These are phyloP conservation scores for Hedychridium roseum DNA, from an alignment of 2,888 invertebrate species.

Conservation along the genomic window DNA sequence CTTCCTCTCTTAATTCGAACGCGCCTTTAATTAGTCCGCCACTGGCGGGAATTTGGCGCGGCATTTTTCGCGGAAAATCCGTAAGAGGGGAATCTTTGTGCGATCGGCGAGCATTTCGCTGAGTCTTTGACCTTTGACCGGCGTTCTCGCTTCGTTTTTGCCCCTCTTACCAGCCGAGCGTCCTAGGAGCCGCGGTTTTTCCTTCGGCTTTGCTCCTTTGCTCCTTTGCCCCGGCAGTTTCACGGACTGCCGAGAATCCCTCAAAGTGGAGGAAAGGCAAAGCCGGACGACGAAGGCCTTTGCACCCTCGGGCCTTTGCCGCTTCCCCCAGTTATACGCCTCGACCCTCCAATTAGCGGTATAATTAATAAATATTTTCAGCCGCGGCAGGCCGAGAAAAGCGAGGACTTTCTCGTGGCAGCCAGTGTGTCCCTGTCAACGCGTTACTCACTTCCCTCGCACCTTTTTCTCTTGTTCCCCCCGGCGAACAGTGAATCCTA, in stretches of 20 bases:
- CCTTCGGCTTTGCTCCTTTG: conserved; percentile 1
- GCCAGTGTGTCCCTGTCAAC: conserved; percentile 16
- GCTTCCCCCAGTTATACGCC: conserved; percentile 13
- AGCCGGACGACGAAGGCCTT: conserved; percentile 3
- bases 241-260: conserved; percentile 21
- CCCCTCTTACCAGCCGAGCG: conserved; percentile 3
- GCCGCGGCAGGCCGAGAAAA: conserved; percentile 30
- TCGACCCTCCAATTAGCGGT: conserved; percentile 40
- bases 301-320: conserved; percentile 24
- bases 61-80: no score
- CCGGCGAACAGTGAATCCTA: conserved; percentile 7
- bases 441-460: conserved; percentile 15
- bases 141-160: conserved; percentile 3
- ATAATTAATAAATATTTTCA: conserved; percentile 54
- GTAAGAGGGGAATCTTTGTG: conserved; percentile 17
- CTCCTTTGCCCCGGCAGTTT: background rate
- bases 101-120: conserved; percentile 20
- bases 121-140: conserved; percentile 15
- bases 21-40: no score
- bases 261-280: conserved; percentile 30
- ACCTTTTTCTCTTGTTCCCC: conserved; percentile 8
- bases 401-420: background rate
- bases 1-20: background rate
- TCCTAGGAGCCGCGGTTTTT: conserved; percentile 13
- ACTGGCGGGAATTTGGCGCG: no score